Conservation (phyloP, 2,113 vertebrate species). For the Rhinoderma darwinii region DNA sequence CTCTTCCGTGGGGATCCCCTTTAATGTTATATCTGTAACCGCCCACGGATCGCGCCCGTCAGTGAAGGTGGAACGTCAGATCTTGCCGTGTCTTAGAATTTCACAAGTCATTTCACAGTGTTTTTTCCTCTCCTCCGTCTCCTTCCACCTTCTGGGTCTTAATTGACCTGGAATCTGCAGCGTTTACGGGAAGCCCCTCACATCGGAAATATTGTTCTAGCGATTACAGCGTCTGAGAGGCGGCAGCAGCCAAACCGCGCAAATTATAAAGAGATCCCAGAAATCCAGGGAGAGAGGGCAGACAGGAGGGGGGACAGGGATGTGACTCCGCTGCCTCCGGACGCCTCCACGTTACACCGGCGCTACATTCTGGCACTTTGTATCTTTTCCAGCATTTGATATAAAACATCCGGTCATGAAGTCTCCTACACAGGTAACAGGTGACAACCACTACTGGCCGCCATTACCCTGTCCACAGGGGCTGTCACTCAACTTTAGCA, state of each 20-base stretch:
- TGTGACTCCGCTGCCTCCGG: no score
- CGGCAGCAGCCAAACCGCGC: neutral
- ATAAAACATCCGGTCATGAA: neutral
- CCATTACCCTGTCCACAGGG: no score
- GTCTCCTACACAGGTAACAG: no score
- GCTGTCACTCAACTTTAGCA: no score
- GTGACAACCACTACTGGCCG: no score
- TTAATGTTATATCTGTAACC: no score
- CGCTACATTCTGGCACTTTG: neutral
- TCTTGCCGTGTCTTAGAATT: neutral
- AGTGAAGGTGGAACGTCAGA: neutral
- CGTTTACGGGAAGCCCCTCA: conserved; percentile 7
- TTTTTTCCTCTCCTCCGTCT: neutral
- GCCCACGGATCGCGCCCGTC: no score
- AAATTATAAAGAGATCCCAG: neutral
- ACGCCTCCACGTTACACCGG: neutral
- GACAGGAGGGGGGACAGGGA: no score
- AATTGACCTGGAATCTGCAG: neutral
- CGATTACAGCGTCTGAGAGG: neutral
- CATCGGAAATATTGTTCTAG: neutral
- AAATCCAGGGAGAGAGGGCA: neutral
- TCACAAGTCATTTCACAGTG: no score
- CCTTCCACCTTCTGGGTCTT: neutral
- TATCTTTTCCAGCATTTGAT: no score
- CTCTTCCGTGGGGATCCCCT: no score